Evolutionary conservation across 1,140 invertebrate species (phyloP), one percentile per base, ranked within the genome.

Genomic region (Drosophila repleta): DNA sequence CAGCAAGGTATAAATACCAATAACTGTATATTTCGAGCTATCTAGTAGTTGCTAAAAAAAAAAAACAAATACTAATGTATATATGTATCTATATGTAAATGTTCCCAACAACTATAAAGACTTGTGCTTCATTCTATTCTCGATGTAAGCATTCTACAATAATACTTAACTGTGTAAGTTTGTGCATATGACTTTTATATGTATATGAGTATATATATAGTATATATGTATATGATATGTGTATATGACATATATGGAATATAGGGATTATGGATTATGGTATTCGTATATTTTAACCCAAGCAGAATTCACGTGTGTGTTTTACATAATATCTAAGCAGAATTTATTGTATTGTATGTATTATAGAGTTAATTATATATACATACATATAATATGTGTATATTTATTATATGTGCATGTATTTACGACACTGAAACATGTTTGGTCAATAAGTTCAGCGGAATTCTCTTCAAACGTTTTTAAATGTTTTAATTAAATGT

Each of bases 41-140:
- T 55, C 57, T 63, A 52, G 15, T 67, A 15, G 24, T 53, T 39
- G 20, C 32, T 35, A 35, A 35, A 11, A 35, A 11, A 35, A 2
- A 35, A 35, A 35, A 5, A 43, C 7, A 51, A 65, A 58, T 51
- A 58, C 64, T 62, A 62, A 41, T 70, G 64, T 65, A 66, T 74
- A 37, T 78, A 68, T 83, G 48, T 74, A 57, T 79, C 52, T 58
- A 63, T 79, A 74, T 83, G 76, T 69, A 87, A 88, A 82, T 82
- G 83, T 80, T 87, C 79, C 82, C 74, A 57, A 85, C 62, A 82
- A 82, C 82, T 87, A 88, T 87, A 87, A 88, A 87, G 82, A 87
- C 82, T 87, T 87, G 83, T 88, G 82, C 82, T 87, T 87, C 82
- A 87, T 88, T 87, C 82, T 87, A 73, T 88, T 64, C 74, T 87